Evolutionary conservation across 2,797 vertebrate species (phyloP).

Genomic region (Danio aesculapii): DNA sequence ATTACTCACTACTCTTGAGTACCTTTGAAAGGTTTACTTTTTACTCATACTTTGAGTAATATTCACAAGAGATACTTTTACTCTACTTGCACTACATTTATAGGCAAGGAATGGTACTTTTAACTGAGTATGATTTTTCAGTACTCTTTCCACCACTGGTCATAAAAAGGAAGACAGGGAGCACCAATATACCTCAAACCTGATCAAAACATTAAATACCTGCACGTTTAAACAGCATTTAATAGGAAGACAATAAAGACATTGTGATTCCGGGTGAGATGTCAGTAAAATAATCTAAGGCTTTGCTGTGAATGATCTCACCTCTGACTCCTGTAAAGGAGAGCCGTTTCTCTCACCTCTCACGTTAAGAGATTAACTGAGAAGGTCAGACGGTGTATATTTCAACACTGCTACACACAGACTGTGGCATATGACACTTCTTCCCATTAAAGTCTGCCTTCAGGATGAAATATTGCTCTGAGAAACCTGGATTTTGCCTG

Average conservation of each 20-base stretch:
- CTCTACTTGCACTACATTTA: no score
- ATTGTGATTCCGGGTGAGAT: slow-evolving; percentile 21
- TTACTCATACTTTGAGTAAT: no score
- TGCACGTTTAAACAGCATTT: slow-evolving; percentile 24
- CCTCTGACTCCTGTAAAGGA: slow-evolving; percentile 37
- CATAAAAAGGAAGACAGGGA: not conserved
- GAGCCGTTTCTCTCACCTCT: slow-evolving; percentile 32
- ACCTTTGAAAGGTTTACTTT: no score
- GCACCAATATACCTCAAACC: not conserved
- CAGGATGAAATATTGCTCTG: slow-evolving; percentile 20
- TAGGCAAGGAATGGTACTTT: no score
- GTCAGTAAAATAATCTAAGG: slow-evolving; percentile 33
- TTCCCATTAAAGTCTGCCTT: slow-evolving; percentile 1
- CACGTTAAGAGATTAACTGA: slow-evolving; percentile 29
- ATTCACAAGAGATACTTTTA: no score
- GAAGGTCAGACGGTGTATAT: slow-evolving; percentile 21
- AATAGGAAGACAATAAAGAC: slow-evolving; percentile 15
- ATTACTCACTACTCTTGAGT: no score
- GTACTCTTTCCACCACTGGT: no score
- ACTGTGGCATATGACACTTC: slow-evolving; percentile 8
- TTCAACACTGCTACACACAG: slow-evolving; percentile 14
- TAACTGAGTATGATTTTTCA: no score
- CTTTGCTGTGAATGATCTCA: slow-evolving; percentile 45
- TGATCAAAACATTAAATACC: slow-evolving; percentile 1
- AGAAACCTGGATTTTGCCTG: not conserved